These are phyloP conservation scores for Eueides isabella DNA, from an alignment of 1,140 invertebrate genomes.

Conservation along the genomic window DNA sequence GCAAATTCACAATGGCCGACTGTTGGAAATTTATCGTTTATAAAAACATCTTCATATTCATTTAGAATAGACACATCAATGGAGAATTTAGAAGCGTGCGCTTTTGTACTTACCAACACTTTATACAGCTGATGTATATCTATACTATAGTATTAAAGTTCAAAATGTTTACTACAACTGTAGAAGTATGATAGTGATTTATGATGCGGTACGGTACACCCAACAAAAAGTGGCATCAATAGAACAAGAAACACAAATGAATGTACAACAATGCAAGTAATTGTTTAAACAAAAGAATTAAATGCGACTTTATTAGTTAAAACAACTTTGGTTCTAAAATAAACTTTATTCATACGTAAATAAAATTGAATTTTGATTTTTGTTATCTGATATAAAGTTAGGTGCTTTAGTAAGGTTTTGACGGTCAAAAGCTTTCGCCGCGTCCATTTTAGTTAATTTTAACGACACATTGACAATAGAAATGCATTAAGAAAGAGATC, in stretches of 20 bases:
- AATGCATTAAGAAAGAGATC: constrained; percentile 64
- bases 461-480: constrained; percentile 69
- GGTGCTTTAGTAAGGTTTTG: constrained; percentile 6
- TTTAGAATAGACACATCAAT: constrained; percentile 70
- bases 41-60: constrained; percentile 66
- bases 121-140: constrained; percentile 2
- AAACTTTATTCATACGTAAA: not conserved
- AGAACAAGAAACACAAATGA: constrained; percentile 78
- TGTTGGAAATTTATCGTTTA: constrained; percentile 75
- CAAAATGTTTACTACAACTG: constrained; percentile 26
- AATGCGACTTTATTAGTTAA: constrained; percentile 34
- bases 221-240: constrained; percentile 72
- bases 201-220: constrained; percentile 75
- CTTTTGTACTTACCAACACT: constrained; percentile 37
- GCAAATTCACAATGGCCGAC: constrained; percentile 63
- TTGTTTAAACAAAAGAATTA: constrained; percentile 75
- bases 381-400: not conserved
- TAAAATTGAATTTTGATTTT: not conserved
- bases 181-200: constrained; percentile 64
- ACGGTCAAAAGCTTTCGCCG: constrained; percentile 69
- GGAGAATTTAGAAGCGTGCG: constrained; percentile 62
- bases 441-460: constrained; percentile 73
- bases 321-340: not conserved
- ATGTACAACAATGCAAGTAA: constrained; percentile 75
- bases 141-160: constrained; percentile 36